Base-by-base conservation (phyloP, 1,140 invertebrate species). In the Ooceraea biroi region DNA sequence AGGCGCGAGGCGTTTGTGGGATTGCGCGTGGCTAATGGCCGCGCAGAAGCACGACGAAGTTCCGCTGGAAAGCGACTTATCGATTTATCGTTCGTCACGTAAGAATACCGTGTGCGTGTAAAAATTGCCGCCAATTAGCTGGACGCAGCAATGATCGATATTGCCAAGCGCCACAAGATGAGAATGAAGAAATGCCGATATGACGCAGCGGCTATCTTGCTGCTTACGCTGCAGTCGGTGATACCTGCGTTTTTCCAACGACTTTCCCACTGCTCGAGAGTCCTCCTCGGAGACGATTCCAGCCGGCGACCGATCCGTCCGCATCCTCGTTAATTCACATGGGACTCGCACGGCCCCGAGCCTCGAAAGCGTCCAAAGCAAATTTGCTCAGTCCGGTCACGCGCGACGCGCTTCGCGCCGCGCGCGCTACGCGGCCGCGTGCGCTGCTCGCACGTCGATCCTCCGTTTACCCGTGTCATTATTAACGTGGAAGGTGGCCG, bases 301-400 rank as follows among this genome's bases (percentile, higher is more conserved):
- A n/a, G n/a, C n/a, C n/a, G n/a, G n/a, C n/a, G n/a, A n/a, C n/a
- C n/a, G n/a, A n/a, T n/a, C n/a, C n/a, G n/a, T n/a, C 4, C 14
- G 48, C 10, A 44, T n/a, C 83, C 76, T 85, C 73, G 83, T 88
- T 89, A 89, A 90, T 90, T 90, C 89, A 82, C 89, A 74, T 85
- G 41, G 85, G 72, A 46, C 58, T 58, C 82, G 82, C 68, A 55
- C 55, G 58, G 30, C 25, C 27, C 36, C 65, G 41, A 77, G 78
- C 76, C 72, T 85, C 46, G 63, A 89, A 86, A 85, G 41, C 85
- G 84, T 63, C 60, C 63, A 83, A 86, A 88, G 85, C 46, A 91
- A 90, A 90, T 91, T 90, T 91, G 88, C 77, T 86, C 60, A 90
- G 89, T 90, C 88, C 72, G 88, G 84, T 91, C 90, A 89, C 90